These are phyloP conservation scores for Urocitellus parryii DNA, from an alignment of 2,113 vertebrate species.

Conservation along the genomic window DNA sequence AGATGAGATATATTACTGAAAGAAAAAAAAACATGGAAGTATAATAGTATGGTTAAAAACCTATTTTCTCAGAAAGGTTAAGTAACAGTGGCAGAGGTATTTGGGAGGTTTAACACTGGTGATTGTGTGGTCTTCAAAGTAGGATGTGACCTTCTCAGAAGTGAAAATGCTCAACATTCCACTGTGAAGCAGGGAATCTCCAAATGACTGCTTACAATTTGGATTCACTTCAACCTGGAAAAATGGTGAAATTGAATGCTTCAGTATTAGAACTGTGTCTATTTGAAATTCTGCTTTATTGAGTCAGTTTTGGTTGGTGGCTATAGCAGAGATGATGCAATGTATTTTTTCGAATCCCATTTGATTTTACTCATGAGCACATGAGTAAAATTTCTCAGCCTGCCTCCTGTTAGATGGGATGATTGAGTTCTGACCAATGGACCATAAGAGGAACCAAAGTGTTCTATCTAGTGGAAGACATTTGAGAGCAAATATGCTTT, in stretches of 20 bases:
- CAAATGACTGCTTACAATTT: not conserved
- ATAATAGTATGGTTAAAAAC: not conserved
- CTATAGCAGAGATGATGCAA: not conserved
- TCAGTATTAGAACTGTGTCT: not conserved
- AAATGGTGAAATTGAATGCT: not conserved
- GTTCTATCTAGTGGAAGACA: not conserved
- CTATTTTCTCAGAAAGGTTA: not conserved
- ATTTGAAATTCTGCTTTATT: not conserved
- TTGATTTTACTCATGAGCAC: not conserved
- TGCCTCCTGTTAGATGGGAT: no score
- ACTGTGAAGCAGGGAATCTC: not conserved
- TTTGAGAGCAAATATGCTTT: not conserved
- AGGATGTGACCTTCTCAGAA: not conserved
- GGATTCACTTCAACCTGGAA: not conserved
- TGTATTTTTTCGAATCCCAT: not conserved
- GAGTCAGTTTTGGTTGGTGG: not conserved
- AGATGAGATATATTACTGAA: not conserved
- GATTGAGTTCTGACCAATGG: not conserved
- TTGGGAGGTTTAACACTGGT: not conserved
- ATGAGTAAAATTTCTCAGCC: not conserved
- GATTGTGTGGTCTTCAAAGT: not conserved
- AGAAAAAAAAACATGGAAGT: not conserved
- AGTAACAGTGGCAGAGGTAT: not conserved
- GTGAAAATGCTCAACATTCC: not conserved
- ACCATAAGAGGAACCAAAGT: not conserved